Evolutionary conservation across 2,888 invertebrate genomes (phyloP).

Genomic region (Drosophila sordidula): DNA sequence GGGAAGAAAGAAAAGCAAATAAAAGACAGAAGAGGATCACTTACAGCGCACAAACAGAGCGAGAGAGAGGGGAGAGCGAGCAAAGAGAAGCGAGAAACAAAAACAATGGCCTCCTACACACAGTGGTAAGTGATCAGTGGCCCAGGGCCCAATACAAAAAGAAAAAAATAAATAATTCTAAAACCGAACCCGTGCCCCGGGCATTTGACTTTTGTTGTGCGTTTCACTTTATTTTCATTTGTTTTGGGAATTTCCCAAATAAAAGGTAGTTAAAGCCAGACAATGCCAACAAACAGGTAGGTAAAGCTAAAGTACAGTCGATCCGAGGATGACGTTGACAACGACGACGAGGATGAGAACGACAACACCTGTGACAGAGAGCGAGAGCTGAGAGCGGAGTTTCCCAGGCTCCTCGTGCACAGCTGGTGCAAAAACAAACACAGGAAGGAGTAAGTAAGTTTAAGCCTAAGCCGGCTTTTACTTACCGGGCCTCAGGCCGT

Average conservation of each 20-base stretch:
- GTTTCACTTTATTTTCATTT: slow-evolving; percentile 77
- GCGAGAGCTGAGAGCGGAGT: slow-evolving; percentile 55
- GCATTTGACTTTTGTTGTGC: slow-evolving; percentile 79
- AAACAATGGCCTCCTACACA: slow-evolving; percentile 75
- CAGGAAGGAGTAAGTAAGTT: slow-evolving; percentile 73
- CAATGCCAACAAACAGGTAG: slow-evolving; percentile 66
- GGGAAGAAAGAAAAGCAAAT: slow-evolving; percentile 49
- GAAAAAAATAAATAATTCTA: slow-evolving; percentile 17
- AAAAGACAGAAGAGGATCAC: slow-evolving; percentile 55
- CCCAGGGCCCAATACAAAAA: slow-evolving; percentile 21
- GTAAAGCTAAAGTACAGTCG: slow-evolving; percentile 59
- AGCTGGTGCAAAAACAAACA: slow-evolving; percentile 67
- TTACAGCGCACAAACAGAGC: slow-evolving; percentile 28
- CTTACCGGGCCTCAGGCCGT: slow-evolving; percentile 50
- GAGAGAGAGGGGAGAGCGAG: slow-evolving; percentile 4
- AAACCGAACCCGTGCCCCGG: slow-evolving; percentile 51
- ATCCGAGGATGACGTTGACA: slow-evolving; percentile 45
- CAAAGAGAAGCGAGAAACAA: slow-evolving; percentile 4
- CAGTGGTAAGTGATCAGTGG: slow-evolving; percentile 67
- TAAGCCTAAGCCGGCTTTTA: slow-evolving; percentile 73
- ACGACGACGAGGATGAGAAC: slow-evolving; percentile 7
- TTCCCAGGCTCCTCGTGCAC: slow-evolving; percentile 68
- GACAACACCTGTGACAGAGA: slow-evolving; percentile 46
- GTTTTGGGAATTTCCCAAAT: slow-evolving; percentile 80
- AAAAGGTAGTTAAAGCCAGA: slow-evolving; percentile 70